A percentile compares a stretch with the other conserved stretches of the same genome.
phyloP scores from a whole-genome alignment of 2,797 vertebrate genomes.

The Cryptoprocta ferox region DNA sequence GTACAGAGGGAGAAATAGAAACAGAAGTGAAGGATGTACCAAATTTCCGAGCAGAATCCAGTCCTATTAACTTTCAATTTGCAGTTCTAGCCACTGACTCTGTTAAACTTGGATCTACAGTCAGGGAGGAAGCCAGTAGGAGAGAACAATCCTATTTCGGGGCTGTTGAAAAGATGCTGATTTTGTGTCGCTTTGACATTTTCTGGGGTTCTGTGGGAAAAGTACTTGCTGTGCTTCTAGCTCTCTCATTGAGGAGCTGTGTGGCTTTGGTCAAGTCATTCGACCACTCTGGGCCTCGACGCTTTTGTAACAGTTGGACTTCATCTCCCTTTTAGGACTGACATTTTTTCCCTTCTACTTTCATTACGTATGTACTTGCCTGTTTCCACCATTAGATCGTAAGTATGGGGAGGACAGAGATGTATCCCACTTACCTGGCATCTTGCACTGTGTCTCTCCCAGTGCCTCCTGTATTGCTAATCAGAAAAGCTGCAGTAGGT shows the following conservation, averaged over 20 bases:
- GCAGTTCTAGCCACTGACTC: not conserved
- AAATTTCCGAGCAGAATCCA: not conserved
- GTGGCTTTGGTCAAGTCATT: not conserved
- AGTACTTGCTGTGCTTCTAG: not conserved
- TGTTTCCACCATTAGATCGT: not conserved
- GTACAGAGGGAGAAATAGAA: slow-evolving; percentile 8
- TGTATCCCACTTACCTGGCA: not conserved
- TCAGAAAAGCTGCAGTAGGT: not conserved
- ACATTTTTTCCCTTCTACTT: not conserved
- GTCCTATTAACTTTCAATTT: not conserved
- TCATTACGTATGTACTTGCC: not conserved
- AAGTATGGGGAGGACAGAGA: not conserved
- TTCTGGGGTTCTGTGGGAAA: not conserved
- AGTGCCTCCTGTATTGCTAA: not conserved
- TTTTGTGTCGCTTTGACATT: not conserved
- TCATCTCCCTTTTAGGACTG: not conserved
- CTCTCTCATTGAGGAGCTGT: not conserved
- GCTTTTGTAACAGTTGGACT: not conserved
- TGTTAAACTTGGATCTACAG: not conserved
- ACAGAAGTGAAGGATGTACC: not conserved
- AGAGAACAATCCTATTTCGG: not conserved
- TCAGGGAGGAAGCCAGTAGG: not conserved
- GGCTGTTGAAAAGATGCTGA: not conserved
- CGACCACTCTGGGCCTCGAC: not conserved
- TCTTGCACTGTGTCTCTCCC: not conserved